Evolutionary conservation across 1,140 invertebrate genomes (phyloP), one percentile per base, ranked within the genome.

Genomic region (Sitophilus oryzae): DNA sequence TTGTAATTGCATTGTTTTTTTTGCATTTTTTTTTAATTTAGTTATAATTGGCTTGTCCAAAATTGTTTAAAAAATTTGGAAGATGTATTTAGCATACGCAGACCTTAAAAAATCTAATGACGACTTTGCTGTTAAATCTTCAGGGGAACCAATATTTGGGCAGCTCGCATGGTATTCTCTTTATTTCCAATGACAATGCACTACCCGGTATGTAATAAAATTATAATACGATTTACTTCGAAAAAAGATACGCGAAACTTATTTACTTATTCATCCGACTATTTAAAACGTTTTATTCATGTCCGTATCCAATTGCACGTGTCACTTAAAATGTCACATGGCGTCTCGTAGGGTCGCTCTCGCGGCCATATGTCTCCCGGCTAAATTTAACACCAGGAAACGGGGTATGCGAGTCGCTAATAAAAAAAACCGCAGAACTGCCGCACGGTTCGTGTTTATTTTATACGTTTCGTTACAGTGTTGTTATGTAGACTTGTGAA

Each of bases 381-480:
- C 40, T 42, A 42, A 42, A 42, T 42, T 42, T 42, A 42, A 42
- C 40, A 42, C 40, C 18, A 15, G 40, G 40, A 42, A 42, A 42
- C 21, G 19, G n/a, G n/a, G 19, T 19, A 19, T 42, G 40, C n/a
- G 10, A 19, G 6, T 42, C n/a, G 19, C 15, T 42, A 9, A 42
- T 18, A 18, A 42, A 42, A n/a, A n/a, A 42, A 42, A 42, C 40
- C 40, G 19, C 40, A 42, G 19, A 42, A 18, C 40, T 5, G 40
- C 16, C 19, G 15, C 40, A 21, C 14, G 8, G 15, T 42, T 21
- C 11, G 8, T 2, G 19, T 42, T 42, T 42, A 19, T 19, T 42
- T 19, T 42, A 10, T 21, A n/a, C 15, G 19, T 42, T 42, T 42
- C n/a, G 16, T 15, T 42, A 42, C 19, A 42, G 3, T 42, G 40